Evolutionary conservation across 2,113 vertebrate species (phyloP).

Genomic region (Spheniscus mendiculus): DNA sequence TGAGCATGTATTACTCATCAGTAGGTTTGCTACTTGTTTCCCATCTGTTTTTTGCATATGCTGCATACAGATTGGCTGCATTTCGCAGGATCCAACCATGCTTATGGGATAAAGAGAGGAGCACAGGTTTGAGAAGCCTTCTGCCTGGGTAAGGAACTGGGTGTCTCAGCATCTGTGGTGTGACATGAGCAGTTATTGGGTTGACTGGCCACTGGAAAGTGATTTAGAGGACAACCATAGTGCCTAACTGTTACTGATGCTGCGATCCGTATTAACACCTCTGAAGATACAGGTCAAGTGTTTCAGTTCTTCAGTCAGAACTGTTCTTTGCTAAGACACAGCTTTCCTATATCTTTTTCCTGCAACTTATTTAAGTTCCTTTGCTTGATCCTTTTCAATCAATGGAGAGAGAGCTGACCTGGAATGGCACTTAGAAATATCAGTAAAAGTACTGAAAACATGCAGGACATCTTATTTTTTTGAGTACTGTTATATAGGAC

Average conservation of each 20-base stretch:
- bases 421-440: background rate
- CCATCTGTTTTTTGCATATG: background rate
- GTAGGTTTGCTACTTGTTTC: background rate
- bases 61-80: background rate
- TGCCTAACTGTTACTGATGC: background rate
- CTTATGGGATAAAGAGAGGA: background rate
- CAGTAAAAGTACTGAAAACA: background rate
- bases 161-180: background rate
- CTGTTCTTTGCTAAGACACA: background rate
- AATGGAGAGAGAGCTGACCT: background rate
- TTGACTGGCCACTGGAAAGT: background rate
- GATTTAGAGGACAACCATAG: background rate
- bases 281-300: background rate
- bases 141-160: background rate
- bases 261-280: background rate
- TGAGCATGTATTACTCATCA: background rate
- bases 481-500: background rate
- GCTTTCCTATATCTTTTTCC: background rate
- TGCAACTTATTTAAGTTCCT: background rate
- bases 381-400: background rate
- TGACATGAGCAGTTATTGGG: background rate
- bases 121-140: background rate
- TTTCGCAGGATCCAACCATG: background rate
- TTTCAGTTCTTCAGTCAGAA: background rate
- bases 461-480: background rate